These are phyloP conservation scores for Megaceryle alcyon DNA, from an alignment of 2,797 vertebrate species.

Conservation along the genomic window DNA sequence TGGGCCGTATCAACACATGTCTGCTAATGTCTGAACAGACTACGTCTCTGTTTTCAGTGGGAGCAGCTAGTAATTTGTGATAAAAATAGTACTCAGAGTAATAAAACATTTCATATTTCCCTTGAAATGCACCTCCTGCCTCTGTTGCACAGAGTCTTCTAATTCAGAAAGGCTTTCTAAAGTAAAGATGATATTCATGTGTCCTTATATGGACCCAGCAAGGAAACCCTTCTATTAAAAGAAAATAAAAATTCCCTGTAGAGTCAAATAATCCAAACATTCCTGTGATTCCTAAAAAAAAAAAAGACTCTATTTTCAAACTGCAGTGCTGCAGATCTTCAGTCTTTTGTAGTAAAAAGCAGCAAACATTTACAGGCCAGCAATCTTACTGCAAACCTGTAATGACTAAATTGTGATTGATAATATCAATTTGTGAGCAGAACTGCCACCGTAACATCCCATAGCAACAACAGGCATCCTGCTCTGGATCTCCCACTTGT, in stretches of 20 bases:
- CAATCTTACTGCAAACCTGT: not conserved
- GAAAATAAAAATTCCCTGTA: not conserved
- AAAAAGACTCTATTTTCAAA: not conserved
- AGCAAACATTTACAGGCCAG: not conserved
- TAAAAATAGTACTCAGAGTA: not conserved
- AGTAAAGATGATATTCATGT: not conserved
- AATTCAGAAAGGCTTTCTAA: not conserved
- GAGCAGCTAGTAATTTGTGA: not conserved
- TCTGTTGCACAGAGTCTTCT: not conserved
- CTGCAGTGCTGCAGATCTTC: not conserved
- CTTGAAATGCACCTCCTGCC: not conserved
- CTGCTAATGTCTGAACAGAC: not conserved
- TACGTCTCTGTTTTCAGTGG: not conserved
- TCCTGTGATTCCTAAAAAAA: not conserved
- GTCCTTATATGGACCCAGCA: not conserved
- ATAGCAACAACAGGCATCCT: not conserved
- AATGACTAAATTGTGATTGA: not conserved
- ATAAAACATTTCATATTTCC: not conserved
- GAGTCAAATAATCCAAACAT: not conserved
- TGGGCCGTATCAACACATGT: rapidly evolving
- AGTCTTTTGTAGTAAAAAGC: not conserved
- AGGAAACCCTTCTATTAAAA: not conserved
- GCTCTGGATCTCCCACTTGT: not conserved
- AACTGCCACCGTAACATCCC: not conserved
- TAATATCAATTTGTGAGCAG: not conserved